Base-by-base conservation (phyloP, 2,888 invertebrate species). In the Oxyscelio sp. region DNA sequence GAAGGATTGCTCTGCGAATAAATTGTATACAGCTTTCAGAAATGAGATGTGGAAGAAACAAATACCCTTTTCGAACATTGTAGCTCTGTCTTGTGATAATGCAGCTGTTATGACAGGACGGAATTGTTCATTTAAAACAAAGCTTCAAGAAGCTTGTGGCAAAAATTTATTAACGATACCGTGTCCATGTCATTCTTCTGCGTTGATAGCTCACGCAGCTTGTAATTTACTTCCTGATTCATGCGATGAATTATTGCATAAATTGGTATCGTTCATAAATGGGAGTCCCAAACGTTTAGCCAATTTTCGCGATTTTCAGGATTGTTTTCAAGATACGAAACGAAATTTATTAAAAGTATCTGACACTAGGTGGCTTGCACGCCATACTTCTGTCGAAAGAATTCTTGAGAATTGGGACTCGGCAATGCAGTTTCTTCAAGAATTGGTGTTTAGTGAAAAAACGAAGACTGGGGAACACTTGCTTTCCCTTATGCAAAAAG, bases 361-460 rank as follows among this genome's bases (percentile, higher is more conserved):
- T 2, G 71, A 74, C 31, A 84, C 86, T 9, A 52, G 86, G 19
- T 84, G 86, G 83, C 73, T 86, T 24, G 48, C 74, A 9, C 77
- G 74, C n/a, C 58, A 50, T 0, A 4, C 3, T 2, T 77, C 66
- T 4, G n/a, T 52, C 3, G 50, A 59, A 24, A 48, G 58, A 59
- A 9, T 77, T 43, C 21, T 68, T 2, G 68, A 68, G 17, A 43
- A 43, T 31, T 68, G 65, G 58, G 38, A 73, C 66, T 34, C 38
- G 70, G 9, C 56, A 38, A 2, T 56, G 1, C 24, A 13, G 8
- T 73, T 73, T 63, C 38, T 65, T 9, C 27, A 31, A 19, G 34
- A 56, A 21, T 11, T 22, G 13, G 48, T 61, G 6, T 1, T 73
- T 9, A 59, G 17, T 13, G 68, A 79, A 11, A 71, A 79, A 43